These are phyloP conservation scores for Seriola quinqueradiata DNA, from an alignment of 2,113 vertebrate species.

Conservation along the genomic window DNA sequence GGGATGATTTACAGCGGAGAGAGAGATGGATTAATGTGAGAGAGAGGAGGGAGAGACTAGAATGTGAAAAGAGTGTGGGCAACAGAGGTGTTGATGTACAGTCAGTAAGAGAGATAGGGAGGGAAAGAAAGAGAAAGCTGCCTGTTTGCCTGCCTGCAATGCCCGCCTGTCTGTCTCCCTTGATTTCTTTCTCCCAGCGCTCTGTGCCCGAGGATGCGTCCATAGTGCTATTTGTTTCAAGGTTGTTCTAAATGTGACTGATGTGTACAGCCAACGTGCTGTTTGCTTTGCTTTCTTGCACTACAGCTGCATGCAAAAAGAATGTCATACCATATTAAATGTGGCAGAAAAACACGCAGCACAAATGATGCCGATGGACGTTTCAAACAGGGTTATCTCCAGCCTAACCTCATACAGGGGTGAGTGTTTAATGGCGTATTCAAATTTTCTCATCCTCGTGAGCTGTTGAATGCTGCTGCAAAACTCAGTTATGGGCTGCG, in stretches of 20 bases:
- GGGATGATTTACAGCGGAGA: conserved; percentile 69
- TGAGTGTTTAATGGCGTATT: conserved; percentile 52
- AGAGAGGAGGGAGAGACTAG: conserved; percentile 64
- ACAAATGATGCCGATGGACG: conserved; percentile 56
- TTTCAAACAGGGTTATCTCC: conserved; percentile 48
- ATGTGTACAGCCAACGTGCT: conserved; percentile 65
- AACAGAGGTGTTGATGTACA: conserved; percentile 75
- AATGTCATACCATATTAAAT: conserved; percentile 63
- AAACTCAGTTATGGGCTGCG: conserved; percentile 49
- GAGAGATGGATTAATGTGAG: conserved; percentile 77
- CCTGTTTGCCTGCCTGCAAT: conserved; percentile 57
- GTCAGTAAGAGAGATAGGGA: conserved; percentile 61
- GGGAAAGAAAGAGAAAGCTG: conserved; percentile 66
- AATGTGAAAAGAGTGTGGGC: conserved; percentile 75
- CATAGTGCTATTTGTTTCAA: conserved; percentile 72
- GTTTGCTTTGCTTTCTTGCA: conserved; percentile 72
- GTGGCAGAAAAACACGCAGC: conserved; percentile 54
- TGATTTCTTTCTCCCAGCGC: conserved; percentile 70
- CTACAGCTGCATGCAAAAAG: conserved; percentile 59
- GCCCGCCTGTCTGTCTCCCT: conserved; percentile 70
- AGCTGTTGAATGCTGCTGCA: conserved; percentile 54
- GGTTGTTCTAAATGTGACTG: conserved; percentile 83
- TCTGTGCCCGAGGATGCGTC: conserved; percentile 64
- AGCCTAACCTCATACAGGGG: conserved; percentile 39
- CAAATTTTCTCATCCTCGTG: conserved; percentile 51